Evolutionary conservation across 2,797 vertebrate species (phyloP).

Genomic region (Pagetopsis macropterus): DNA sequence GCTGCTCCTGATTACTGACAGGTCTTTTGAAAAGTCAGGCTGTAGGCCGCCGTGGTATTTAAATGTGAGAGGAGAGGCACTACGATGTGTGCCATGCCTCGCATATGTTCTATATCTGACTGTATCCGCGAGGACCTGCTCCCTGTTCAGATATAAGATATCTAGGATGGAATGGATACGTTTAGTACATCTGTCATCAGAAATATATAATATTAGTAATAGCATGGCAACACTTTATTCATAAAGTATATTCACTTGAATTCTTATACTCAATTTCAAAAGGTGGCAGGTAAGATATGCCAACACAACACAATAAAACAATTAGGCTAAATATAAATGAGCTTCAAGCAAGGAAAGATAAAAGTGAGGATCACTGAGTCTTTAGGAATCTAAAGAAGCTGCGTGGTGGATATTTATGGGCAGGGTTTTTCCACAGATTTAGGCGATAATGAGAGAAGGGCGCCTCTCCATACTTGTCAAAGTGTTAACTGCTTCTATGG

Average conservation of each 20-base stretch:
- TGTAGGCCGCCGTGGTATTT: slow-evolving; percentile 52
- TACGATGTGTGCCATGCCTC: slow-evolving; percentile 60
- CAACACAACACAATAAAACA: background rate
- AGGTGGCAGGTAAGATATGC: background rate
- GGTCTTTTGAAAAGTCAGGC: slow-evolving; percentile 69
- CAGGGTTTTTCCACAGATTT: background rate
- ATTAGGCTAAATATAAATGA: background rate
- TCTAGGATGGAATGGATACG: background rate
- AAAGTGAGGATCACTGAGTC: background rate
- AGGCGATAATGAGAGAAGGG: background rate
- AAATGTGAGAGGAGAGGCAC: slow-evolving; percentile 37
- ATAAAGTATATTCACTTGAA: background rate
- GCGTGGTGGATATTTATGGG: background rate
- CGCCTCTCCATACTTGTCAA: background rate
- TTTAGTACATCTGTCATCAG: background rate
- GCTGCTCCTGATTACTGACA: slow-evolving; percentile 46
- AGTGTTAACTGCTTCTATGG: background rate
- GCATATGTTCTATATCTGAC: slow-evolving; percentile 58
- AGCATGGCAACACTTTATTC: background rate
- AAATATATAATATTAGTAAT: background rate
- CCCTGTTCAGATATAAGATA: slow-evolving; percentile 7
- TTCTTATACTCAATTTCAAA: background rate
- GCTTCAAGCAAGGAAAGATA: background rate
- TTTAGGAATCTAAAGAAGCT: background rate
- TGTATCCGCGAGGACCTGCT: slow-evolving; percentile 17